Evolutionary conservation across 2,797 vertebrate genomes (phyloP), one percentile per base, ranked within the genome.

Genomic region (Allobates femoralis): DNA sequence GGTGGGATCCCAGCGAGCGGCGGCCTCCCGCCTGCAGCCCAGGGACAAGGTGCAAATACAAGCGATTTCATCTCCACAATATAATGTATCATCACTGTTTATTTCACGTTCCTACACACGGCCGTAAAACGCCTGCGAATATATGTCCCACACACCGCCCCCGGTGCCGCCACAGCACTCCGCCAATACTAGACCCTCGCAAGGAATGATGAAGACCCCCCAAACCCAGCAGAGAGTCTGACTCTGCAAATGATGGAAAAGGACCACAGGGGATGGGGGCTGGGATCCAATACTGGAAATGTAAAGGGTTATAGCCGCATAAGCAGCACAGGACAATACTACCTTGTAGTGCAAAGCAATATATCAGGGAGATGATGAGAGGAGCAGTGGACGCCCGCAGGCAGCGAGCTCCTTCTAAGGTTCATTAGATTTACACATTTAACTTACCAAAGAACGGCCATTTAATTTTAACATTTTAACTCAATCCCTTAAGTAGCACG

Each of bases 221-320:
- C 64, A 80, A 16, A 46, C 37, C 41, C 30, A 79, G 81, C 75
- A 58, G 75, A 71, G 53, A 66, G 15, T 82, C 77, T 84, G 67
- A 83, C 85, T 88, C 83, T 88, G 88, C 78, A 88, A 87, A 87
- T 87, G 81, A 88, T 85, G 64, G 64, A 37, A 87, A 67, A 79
- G 74, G 41, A 73, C 86, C 82, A 64, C 66, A 76, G 86, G 86
- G 67, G 26, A 76, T 80, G 86, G 86, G 86, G 86, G 86, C 30
- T 41, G 82, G 82, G 82, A 75, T 53, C 28, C 83, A 76, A 53
- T 71, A 67, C 73, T 69, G 53, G 56, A 84, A 79, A 84, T 87
- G 76, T 26, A 82, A 82, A 82, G 75, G 76, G 77, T 87, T 76
- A 87, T 67, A 87, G 80, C 58, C 51, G 37, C 77, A 83, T 79